Percentiles rank a stretch among this genome's conserved stretches.
phyloP scores from a whole-genome alignment of 2,888 invertebrate genomes.

The Anthoptus insignis region DNA sequence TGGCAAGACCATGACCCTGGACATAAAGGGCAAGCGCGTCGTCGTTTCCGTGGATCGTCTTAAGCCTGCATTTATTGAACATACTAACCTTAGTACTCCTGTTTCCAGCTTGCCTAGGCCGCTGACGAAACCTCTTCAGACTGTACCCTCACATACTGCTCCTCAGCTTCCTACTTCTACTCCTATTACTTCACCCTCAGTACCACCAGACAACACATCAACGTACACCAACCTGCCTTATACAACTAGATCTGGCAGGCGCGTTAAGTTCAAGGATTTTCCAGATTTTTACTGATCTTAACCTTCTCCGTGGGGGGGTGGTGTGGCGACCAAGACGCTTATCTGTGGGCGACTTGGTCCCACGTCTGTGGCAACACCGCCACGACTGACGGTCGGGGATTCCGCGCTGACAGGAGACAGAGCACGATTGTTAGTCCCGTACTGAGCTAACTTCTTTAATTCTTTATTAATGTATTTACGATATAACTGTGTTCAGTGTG shows the following conservation, averaged over 20 bases:
- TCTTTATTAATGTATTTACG: no score
- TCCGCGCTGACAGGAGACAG: no score
- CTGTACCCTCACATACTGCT: no score
- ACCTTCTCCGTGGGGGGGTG: not conserved
- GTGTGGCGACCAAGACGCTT: not conserved
- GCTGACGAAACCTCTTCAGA: not conserved
- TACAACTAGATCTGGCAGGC: not conserved
- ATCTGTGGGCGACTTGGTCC: no score
- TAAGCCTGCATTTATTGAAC: not conserved
- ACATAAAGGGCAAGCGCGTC: slow-evolving; percentile 27
- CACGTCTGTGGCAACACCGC: no score
- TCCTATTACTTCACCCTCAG: not conserved
- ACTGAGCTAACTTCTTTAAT: no score
- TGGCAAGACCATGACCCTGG: slow-evolving; percentile 31
- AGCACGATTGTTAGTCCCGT: no score
- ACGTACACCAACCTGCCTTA: not conserved
- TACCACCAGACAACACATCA: not conserved
- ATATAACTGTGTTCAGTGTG: no score
- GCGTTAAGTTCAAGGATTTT: not conserved
- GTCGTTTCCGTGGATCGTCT: slow-evolving; percentile 12
- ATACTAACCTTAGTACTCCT: not conserved
- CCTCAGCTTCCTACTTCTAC: not conserved
- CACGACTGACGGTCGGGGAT: no score
- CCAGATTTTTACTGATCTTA: not conserved
- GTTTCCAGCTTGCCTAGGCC: not conserved